These are phyloP conservation scores for Oryzias celebensis DNA, from an alignment of 2,113 vertebrate species.

Conservation along the genomic window DNA sequence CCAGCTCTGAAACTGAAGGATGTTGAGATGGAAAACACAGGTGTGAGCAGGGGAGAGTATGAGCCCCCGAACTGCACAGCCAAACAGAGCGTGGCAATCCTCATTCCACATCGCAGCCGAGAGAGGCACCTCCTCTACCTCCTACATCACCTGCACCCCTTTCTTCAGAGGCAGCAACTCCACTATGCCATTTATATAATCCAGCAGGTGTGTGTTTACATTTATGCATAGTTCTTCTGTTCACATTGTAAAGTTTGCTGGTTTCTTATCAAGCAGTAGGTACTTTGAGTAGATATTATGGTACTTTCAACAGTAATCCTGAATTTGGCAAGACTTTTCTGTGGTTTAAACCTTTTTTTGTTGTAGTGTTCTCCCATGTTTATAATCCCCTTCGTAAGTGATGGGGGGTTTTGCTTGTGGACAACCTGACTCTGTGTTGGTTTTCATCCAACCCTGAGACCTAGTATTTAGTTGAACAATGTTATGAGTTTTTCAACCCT, in stretches of 20 bases:
- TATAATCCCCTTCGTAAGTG: too few species aligned
- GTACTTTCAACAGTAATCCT: too few species aligned
- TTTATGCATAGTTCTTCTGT: background rate
- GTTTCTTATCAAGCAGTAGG: too few species aligned
- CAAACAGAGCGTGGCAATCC: slow-evolving; percentile 86
- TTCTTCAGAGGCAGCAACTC: slow-evolving; percentile 92
- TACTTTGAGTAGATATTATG: too few species aligned
- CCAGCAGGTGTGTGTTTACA: slow-evolving; percentile 85
- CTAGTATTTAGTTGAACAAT: too few species aligned
- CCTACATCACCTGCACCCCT: slow-evolving; percentile 90
- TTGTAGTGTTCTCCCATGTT: too few species aligned
- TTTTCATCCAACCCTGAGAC: too few species aligned
- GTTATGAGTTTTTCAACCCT: too few species aligned
- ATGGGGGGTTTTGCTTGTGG: too few species aligned
- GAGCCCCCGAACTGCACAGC: slow-evolving; percentile 81
- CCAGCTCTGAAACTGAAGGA: slow-evolving; percentile 82
- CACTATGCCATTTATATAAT: slow-evolving; percentile 92
- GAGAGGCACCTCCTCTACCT: slow-evolving; percentile 92
- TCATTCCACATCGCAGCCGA: slow-evolving; percentile 88
- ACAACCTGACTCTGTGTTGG: too few species aligned
- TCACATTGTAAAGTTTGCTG: background rate
- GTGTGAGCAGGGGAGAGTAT: slow-evolving; percentile 78
- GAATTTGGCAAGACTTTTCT: too few species aligned
- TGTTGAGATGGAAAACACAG: slow-evolving; percentile 80
- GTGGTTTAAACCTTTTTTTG: too few species aligned